Conservation (phyloP, 2,888 invertebrate genomes). For the Mylabris sibirica region DNA sequence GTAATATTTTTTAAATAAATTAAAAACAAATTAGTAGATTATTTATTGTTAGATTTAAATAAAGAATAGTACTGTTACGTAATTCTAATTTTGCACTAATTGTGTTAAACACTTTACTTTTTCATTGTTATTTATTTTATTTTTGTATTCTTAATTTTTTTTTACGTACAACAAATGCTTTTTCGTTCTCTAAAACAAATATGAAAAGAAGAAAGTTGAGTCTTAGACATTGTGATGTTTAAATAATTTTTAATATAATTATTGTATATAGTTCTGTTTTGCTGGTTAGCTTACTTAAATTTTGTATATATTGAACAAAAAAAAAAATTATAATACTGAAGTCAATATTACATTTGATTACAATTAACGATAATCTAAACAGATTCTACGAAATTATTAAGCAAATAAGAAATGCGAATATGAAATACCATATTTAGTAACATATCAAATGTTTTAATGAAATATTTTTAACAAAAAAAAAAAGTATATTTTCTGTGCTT, state of each 20-base stretch:
- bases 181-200: slow-evolving; percentile 14
- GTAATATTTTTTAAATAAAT: slow-evolving; percentile 43
- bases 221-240: slow-evolving; percentile 23
- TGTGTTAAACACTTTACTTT: slow-evolving; percentile 26
- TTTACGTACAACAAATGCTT: slow-evolving; percentile 20
- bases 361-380: slow-evolving; percentile 32
- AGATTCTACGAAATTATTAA: slow-evolving; percentile 37
- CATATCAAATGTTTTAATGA: slow-evolving; percentile 46
- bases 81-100: slow-evolving; percentile 31
- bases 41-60: slow-evolving; percentile 37
- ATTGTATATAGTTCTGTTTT: slow-evolving; percentile 25
- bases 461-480: slow-evolving; percentile 26
- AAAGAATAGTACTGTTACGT: slow-evolving; percentile 25
- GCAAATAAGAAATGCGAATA: slow-evolving; percentile 31
- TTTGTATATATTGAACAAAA: slow-evolving; percentile 28
- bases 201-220: slow-evolving; percentile 1
- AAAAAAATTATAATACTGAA: too few relatives aligned
- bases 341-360: slow-evolving; percentile 45
- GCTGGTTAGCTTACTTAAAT: slow-evolving; percentile 12
- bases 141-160: slow-evolving; percentile 19
- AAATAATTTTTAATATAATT: slow-evolving; percentile 19
- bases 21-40: slow-evolving; percentile 33
- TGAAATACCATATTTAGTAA: slow-evolving; percentile 50
- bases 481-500: slow-evolving; percentile 42
- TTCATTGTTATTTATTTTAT: slow-evolving; percentile 26